A percentile compares a stretch with the other conserved stretches of the same genome.
phyloP scores from a whole-genome alignment of 2,113 vertebrate species.

The Nipponia nippon region DNA sequence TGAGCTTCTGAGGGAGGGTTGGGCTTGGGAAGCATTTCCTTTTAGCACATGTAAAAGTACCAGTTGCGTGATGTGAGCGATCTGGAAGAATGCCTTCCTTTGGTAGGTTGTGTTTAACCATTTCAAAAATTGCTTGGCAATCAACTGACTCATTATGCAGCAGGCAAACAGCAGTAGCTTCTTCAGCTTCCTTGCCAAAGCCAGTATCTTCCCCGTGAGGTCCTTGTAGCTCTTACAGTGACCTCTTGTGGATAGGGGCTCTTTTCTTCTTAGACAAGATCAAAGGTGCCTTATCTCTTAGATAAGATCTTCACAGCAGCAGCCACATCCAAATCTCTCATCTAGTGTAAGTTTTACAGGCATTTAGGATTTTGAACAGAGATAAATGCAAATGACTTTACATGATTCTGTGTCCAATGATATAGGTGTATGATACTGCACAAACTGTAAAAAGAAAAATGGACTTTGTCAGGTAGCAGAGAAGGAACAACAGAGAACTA shows the following conservation, averaged over 20 bases:
- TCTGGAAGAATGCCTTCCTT: background rate
- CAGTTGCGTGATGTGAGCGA: background rate
- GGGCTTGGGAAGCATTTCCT: slow-evolving; percentile 25
- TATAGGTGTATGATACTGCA: background rate
- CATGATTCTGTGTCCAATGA: background rate
- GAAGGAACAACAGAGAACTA: background rate
- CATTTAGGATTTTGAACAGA: background rate
- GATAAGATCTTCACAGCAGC: background rate
- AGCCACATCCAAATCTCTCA: background rate
- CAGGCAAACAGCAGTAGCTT: background rate
- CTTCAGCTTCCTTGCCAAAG: background rate
- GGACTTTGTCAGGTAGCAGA: background rate
- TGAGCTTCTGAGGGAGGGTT: background rate
- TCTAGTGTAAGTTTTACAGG: background rate
- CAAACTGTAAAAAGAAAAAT: background rate
- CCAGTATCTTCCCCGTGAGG: background rate
- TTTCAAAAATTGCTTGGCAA: background rate
- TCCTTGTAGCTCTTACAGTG: background rate
- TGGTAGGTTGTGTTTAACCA: background rate
- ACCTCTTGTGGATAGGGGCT: background rate
- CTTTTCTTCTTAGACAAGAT: background rate
- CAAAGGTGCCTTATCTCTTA: background rate
- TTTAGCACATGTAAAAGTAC: background rate
- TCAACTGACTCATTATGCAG: background rate
- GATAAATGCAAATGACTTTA: background rate